Conservation (phyloP, 1,140 invertebrate genomes). For the Maniola jurtina region DNA sequence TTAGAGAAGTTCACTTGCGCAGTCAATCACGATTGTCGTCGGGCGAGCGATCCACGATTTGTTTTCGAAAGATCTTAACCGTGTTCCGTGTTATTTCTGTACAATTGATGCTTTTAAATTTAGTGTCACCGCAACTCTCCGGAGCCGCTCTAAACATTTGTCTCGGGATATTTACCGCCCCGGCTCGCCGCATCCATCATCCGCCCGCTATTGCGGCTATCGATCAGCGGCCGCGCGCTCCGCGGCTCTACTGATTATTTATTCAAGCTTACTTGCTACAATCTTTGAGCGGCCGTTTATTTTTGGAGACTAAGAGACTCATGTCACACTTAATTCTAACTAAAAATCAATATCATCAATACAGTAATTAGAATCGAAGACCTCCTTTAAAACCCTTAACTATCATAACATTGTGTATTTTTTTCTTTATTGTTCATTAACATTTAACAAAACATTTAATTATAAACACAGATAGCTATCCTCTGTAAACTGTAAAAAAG, state of each 20-base stretch:
- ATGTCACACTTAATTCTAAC: too few species aligned
- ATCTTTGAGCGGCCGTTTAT: conserved; percentile 46
- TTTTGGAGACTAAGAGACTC: not conserved
- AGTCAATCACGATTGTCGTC: conserved; percentile 76
- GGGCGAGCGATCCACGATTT: conserved; percentile 72
- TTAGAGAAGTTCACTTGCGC: conserved; percentile 75
- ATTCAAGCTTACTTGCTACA: conserved; percentile 65
- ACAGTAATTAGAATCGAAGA: too few species aligned
- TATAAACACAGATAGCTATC: too few species aligned
- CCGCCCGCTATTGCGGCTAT: conserved; percentile 70
- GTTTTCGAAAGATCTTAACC: conserved; percentile 77
- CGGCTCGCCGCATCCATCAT: conserved; percentile 71
- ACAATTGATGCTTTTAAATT: conserved; percentile 77
- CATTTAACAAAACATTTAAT: too few species aligned
- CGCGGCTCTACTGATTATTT: conserved; percentile 71
- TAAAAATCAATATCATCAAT: too few species aligned
- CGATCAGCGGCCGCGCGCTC: conserved; percentile 67
- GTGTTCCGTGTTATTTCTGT: conserved; percentile 75
- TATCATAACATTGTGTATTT: too few species aligned
- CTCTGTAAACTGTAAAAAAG: too few species aligned
- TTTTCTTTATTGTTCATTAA: too few species aligned
- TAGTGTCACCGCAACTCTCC: conserved; percentile 74
- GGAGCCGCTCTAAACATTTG: conserved; percentile 75
- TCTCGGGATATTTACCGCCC: conserved; percentile 75
- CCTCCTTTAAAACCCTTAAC: too few species aligned